Conservation (phyloP, 2,113 vertebrate species). For the Ginglymostoma cirratum region DNA sequence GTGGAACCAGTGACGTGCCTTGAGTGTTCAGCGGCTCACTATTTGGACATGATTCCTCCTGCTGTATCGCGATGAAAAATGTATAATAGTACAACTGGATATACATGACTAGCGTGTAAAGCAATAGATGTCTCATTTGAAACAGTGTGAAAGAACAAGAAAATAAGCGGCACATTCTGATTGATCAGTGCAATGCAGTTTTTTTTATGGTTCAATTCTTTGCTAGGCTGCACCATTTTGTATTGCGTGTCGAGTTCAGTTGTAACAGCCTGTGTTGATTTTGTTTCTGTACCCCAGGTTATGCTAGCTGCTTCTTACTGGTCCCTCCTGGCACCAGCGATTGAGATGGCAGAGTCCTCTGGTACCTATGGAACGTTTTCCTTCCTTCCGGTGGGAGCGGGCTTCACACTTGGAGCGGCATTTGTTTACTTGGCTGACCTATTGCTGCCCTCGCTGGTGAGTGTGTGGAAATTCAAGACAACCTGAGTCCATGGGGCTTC, state of each 20-base stretch:
- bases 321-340: slow-evolving; percentile 85
- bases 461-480: slow-evolving; percentile 43
- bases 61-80: background rate
- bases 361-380: slow-evolving; percentile 77
- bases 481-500: too few species aligned
- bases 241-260: background rate
- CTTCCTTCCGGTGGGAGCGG: slow-evolving; percentile 78
- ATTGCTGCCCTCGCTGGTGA: slow-evolving; percentile 72
- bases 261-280: background rate
- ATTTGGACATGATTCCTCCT: background rate
- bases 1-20: background rate
- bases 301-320: slow-evolving; percentile 96
- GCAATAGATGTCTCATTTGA: background rate
- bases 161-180: background rate
- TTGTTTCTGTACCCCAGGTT: slow-evolving; percentile 59
- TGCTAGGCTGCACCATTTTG: background rate
- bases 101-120: background rate
- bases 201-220: background rate
- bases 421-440: slow-evolving; percentile 82
- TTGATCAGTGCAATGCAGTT: background rate
- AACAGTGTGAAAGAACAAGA: background rate
- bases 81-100: background rate
- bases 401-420: slow-evolving; percentile 77
- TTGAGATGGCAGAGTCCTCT: slow-evolving; percentile 79
- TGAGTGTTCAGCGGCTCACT: background rate